Evolutionary conservation across 2,113 vertebrate genomes (phyloP), one percentile per base, ranked within the genome.

Genomic region (Chlorodrepanis virens): DNA sequence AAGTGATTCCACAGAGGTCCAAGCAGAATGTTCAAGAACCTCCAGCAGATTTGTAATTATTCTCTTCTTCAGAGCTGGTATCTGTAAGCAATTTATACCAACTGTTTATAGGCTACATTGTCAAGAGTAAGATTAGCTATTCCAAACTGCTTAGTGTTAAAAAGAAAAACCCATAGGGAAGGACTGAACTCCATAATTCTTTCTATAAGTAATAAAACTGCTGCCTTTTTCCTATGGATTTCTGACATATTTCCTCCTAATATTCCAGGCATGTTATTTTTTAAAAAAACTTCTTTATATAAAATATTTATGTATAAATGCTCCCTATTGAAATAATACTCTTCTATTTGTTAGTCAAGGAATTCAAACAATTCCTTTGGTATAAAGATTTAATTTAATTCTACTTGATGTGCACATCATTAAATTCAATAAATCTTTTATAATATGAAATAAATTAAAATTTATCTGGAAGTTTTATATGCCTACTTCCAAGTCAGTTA

Each of bases 221-320:
- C 2, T 57, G 6, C 5, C 11, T 28, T 29, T 72, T 87, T 74
- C 17, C 21, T 52, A 28, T 28, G 11, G 24, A 59, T 80, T 87
- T 89, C 47, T 87, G 28, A 39, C 22, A 33, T 49, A 54, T 40
- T 71, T 79, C 4, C 9, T 33, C 14, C 11, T 71, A 49, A 44
- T 63, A 59, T 53, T 79, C 44, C 14, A 40, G 35, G 11, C 17
- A 91, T 9, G 6, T 39, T 75, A 63, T 22, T 42, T 37, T 29
- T 1, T 2, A 0, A 18, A 35, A 47, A 24, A 72, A 59, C 33
- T 1, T 14, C 2, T n/a, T 67, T 39, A 25, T 59, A 50, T 29
- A 78, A 60, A 81, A 72, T 31, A 81, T 53, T 54, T 80, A 50
- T 11, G 1, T 68, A 71, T 45, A 82, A 63, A 71, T 59, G 6